Evolutionary conservation across 2,797 vertebrate species (phyloP).

Genomic region (Platyrinchus mystaceus): DNA sequence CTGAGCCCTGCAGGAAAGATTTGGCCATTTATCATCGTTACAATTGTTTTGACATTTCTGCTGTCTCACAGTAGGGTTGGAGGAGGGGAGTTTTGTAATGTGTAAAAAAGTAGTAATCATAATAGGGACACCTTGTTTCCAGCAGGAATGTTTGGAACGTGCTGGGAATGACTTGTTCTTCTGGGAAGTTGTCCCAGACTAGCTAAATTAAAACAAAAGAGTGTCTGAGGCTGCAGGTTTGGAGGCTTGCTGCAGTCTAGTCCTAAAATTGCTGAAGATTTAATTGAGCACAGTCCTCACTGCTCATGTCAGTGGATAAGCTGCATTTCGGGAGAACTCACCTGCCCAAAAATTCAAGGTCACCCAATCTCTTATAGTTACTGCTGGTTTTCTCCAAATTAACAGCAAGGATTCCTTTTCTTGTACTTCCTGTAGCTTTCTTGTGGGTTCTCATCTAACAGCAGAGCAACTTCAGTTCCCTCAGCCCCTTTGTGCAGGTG

Average conservation of each 20-base stretch:
- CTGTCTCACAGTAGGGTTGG: background rate
- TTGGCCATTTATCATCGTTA: background rate
- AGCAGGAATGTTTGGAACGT: background rate
- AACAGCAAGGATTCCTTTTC: background rate
- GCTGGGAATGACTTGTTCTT: slow-evolving; percentile 2
- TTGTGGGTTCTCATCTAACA: background rate
- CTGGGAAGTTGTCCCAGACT: background rate
- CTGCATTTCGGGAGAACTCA: background rate
- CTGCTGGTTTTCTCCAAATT: background rate
- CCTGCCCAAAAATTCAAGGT: background rate
- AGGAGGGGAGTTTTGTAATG: background rate
- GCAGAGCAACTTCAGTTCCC: background rate
- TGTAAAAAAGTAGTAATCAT: background rate
- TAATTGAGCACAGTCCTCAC: background rate
- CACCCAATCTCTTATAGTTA: background rate
- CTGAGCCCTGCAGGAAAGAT: background rate
- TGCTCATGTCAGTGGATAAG: background rate
- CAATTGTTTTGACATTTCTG: background rate
- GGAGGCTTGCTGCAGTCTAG: background rate
- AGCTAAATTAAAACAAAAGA: slow-evolving; percentile 17
- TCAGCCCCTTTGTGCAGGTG: background rate
- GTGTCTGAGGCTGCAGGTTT: background rate
- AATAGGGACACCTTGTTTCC: background rate
- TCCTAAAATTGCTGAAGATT: background rate
- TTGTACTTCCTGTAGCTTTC: rapidly evolving